Conservation (phyloP, 2,113 vertebrate genomes). For the Tachycineta bicolor region DNA sequence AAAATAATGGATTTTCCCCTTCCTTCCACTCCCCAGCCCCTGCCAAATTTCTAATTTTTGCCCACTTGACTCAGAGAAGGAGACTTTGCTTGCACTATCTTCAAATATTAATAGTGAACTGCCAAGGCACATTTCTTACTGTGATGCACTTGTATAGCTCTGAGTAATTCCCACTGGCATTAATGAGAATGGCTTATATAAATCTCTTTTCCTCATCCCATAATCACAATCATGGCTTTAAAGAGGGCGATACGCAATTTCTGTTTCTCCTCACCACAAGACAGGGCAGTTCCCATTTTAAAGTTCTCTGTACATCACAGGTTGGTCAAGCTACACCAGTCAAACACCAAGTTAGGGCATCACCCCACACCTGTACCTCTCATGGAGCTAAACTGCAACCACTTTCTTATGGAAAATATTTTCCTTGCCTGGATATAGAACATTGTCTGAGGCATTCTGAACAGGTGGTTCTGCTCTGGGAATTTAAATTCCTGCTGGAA, state of each 20-base stretch:
- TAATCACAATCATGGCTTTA: background rate
- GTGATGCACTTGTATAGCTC: constrained; percentile 29
- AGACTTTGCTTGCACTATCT: background rate
- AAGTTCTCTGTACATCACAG: background rate
- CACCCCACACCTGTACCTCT: background rate
- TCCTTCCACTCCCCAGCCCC: accelerated
- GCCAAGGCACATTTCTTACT: constrained; percentile 25
- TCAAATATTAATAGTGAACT: constrained; percentile 51
- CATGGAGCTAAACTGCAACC: background rate
- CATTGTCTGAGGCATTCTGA: background rate
- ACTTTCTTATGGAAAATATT: background rate
- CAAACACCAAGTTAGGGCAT: background rate
- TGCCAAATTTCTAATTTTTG: background rate
- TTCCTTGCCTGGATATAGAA: background rate
- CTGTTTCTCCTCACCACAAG: background rate
- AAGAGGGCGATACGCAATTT: background rate
- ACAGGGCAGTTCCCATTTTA: background rate
- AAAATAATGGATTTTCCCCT: background rate
- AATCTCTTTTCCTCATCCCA: constrained; percentile 3
- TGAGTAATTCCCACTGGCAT: constrained; percentile 31
- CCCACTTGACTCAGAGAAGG: background rate
- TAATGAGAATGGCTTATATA: constrained; percentile 45
- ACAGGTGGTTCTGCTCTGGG: background rate
- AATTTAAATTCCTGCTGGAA: background rate
- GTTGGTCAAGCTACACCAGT: background rate